phyloP scores from a whole-genome alignment of 2,797 vertebrate genomes.

The Phataginus tetradactyla region DNA sequence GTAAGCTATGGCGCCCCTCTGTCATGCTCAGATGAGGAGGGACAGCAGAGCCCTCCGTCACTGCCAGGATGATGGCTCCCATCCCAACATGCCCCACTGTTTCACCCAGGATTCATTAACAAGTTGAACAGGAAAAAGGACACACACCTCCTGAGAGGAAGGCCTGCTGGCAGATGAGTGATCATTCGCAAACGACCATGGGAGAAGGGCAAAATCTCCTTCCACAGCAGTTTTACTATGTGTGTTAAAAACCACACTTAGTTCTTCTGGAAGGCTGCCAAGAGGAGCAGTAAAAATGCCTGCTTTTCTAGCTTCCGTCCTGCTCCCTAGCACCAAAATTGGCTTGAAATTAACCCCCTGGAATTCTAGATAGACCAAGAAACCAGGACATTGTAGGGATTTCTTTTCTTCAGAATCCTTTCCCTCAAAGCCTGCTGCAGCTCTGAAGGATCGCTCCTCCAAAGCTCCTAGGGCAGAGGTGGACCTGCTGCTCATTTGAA shows the following conservation, averaged over 20 bases:
- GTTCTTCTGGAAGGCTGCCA: not conserved
- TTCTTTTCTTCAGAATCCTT: not conserved
- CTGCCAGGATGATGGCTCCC: not conserved
- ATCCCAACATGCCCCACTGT: accelerated
- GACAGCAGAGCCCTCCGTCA: not conserved
- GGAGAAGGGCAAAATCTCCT: not conserved
- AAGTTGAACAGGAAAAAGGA: not conserved
- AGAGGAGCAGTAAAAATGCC: not conserved
- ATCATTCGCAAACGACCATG: accelerated
- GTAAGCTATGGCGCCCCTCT: not conserved
- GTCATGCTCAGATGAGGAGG: not conserved
- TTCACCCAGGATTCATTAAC: not conserved
- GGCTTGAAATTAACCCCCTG: not conserved
- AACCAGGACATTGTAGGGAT: not conserved
- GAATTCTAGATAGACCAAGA: not conserved
- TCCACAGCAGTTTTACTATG: accelerated
- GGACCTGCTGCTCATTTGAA: not conserved
- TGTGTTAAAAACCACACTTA: not conserved
- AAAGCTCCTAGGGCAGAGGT: not conserved
- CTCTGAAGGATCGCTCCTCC: not conserved
- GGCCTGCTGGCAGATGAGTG: not conserved
- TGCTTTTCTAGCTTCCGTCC: accelerated
- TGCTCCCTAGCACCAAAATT: not conserved
- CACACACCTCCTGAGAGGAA: not conserved
- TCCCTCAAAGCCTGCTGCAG: not conserved